Evolutionary conservation across 2,797 vertebrate genomes (phyloP), one percentile per base, ranked within the genome.

Genomic region (Falco peregrinus): DNA sequence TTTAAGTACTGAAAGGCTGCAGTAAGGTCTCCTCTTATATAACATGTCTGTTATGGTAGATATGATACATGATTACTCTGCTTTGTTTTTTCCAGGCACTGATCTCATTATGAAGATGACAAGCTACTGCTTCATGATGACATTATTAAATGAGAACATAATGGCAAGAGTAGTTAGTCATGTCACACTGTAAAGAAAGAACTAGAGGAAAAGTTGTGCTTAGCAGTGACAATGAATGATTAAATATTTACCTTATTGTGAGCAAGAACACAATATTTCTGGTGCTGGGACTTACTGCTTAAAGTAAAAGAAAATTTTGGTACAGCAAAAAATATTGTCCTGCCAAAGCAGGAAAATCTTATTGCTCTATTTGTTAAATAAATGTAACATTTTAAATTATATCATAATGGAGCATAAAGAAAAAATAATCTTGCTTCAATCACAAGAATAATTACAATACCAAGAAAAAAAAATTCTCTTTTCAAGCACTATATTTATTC

Each of bases 121-220:
- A 93, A 96, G 80, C 47, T 92, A 84, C 74, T 94, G 53, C 69
- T 96, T 96, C 87, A 71, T 61, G n/a, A 93, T 93, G 94, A 71
- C 84, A 94, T 93, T 96, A 94, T 95, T 95, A 96, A 97, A 96
- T 74, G 89, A 92, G 91, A 92, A 94, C 67, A 85, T 93, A 96
- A 94, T 86, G 91, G 93, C 63, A 77, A 92, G 84, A 92, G 78
- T 51, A 96, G 90, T 97, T 95, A 91, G 90, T 96, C 94, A 96
- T 94, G 95, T 94, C 93, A 87, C 21, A 45, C 33, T 50, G 68
- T 56, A 90, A 83, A 87, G 71, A 83, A 50, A 81, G 54, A 87
- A 57, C 70, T 74, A 67, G 63, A 87, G 57, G 39, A 91, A 80
- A 93, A 96, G 47, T 73, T 93, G 21, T 70, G 39, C 56, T 91